Evolutionary conservation across 2,888 invertebrate genomes (phyloP), one percentile per base, ranked within the genome.

Genomic region (Agonopterix alstromeriana): DNA sequence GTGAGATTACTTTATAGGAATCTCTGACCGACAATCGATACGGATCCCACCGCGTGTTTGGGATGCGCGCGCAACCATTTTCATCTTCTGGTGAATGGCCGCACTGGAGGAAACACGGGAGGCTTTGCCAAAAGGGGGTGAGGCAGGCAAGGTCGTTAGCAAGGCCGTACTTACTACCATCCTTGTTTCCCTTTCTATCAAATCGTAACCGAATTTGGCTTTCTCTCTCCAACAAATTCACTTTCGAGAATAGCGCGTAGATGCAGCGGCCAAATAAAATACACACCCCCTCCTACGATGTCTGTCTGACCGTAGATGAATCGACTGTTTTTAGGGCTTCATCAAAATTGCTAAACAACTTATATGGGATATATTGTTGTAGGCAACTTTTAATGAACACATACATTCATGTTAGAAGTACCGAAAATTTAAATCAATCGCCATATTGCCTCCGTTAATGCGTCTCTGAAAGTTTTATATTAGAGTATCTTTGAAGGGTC

Each of bases 11-110:
- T 61, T 63, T 64, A 70, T 72, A 63, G 62, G 61, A 79, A 76
- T 73, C 62, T 67, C 57, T 63, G 56, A 47, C 53, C 54, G 46
- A 67, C 67, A 82, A 87, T 87, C 87, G 73, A 87, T 87, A 84
- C 63, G 68, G 64, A 60, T 59, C 61, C 65, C 59, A 64, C 70
- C 72, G 72, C 78, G 74, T 77, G 72, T 68, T 58, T 36, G 45
- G 42, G 53, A 49, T 84, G 88, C 87, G 86, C 86, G 85, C 87
- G 86, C 84, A 82, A 49, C 58, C 61, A 58, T 70, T 73, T 72
- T 63, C 70, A 55, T 8, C 60, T 77, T 58, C 63, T 81, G 58
- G 81, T 88, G 87, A 89, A 88, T 89, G 88, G 84, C 76, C 74
- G 59, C 61, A 63, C 63, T 70, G 65, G 67, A 69, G 72, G 76